phyloP scores from a whole-genome alignment of 2,888 invertebrate species.

The Lithosia quadra region DNA sequence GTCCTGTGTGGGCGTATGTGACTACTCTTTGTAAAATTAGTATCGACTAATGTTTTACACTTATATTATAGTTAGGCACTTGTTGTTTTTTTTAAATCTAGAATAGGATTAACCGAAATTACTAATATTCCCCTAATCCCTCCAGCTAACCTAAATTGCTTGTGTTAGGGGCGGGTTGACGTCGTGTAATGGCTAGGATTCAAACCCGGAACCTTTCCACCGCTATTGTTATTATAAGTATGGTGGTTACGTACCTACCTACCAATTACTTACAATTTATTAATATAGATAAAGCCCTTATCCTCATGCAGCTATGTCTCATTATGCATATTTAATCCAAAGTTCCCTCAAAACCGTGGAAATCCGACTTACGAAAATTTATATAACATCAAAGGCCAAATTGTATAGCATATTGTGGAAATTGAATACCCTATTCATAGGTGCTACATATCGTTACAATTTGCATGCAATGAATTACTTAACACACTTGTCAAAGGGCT shows the following conservation, averaged over 20 bases:
- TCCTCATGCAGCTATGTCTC: constrained; percentile 10
- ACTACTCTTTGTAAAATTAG: background rate
- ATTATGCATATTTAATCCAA: constrained; percentile 32
- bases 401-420: constrained; percentile 51
- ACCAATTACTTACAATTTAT: constrained; percentile 28
- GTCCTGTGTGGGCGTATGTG: background rate
- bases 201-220: too few relatives aligned
- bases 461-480: constrained; percentile 62
- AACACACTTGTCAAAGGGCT: constrained; percentile 55
- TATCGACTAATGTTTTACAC: too few relatives aligned
- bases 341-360: constrained; percentile 37
- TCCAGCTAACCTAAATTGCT: too few relatives aligned
- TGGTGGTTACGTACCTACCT: constrained; percentile 18
- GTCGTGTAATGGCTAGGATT: too few relatives aligned
- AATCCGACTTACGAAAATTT: constrained; percentile 44
- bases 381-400: constrained; percentile 51
- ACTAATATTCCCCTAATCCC: too few relatives aligned
- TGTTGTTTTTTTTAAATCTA: too few relatives aligned
- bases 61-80: too few relatives aligned
- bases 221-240: too few relatives aligned
- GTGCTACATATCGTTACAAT: constrained; percentile 51
- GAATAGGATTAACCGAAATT: too few relatives aligned
- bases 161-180: too few relatives aligned
- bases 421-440: constrained; percentile 59
- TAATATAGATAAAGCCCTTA: constrained; percentile 19